These are phyloP conservation scores for Lanius ludovicianus DNA, from an alignment of 2,113 vertebrate genomes.

Conservation along the genomic window DNA sequence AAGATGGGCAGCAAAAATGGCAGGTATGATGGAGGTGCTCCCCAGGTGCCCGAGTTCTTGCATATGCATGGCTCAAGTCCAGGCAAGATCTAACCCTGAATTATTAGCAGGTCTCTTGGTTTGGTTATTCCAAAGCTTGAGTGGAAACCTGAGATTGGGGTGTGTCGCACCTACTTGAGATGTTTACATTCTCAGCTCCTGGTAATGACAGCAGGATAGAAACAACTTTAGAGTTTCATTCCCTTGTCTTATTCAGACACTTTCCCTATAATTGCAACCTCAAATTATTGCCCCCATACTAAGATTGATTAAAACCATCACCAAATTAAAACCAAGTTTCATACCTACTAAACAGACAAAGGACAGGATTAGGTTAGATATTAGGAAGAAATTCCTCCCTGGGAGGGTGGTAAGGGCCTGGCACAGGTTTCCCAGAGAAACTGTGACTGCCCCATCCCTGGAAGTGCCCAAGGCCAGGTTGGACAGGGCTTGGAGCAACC, in stretches of 20 bases:
- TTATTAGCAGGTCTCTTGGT: neutral
- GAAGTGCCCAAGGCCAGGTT: rapidly evolving
- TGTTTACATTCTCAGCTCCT: neutral
- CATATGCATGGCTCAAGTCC: neutral
- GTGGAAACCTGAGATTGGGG: neutral
- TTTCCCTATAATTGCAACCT: neutral
- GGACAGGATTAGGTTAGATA: neutral
- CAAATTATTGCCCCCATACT: neutral
- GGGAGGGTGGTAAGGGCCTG: rapidly evolving
- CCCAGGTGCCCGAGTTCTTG: neutral
- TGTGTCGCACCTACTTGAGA: neutral
- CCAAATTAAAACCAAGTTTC: neutral
- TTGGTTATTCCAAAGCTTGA: neutral
- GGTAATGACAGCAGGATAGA: neutral
- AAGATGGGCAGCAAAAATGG: neutral
- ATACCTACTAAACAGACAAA: neutral
- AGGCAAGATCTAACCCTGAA: neutral
- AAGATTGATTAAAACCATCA: neutral
- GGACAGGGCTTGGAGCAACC: rapidly evolving
- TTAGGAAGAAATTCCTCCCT: neutral
- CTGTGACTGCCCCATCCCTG: neutral
- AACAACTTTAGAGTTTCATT: neutral
- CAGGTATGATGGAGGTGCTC: rapidly evolving
- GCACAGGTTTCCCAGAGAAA: rapidly evolving
- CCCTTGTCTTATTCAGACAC: neutral